Percentiles rank a stretch among this genome's conserved stretches.
phyloP scores from a whole-genome alignment of 2,797 vertebrate species.

The Microhierax caerulescens region DNA sequence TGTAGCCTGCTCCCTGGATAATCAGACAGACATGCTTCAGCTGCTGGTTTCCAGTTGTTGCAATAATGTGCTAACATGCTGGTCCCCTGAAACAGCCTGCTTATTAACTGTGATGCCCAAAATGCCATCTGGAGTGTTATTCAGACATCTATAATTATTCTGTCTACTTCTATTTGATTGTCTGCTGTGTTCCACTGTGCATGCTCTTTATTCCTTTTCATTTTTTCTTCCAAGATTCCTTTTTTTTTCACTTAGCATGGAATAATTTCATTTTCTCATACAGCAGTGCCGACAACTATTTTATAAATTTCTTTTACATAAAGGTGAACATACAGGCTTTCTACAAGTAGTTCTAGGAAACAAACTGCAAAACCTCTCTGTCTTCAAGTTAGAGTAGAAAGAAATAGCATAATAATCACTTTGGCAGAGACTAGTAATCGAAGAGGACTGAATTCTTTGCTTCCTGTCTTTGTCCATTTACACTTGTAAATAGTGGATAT shows the following conservation, averaged over 20 bases:
- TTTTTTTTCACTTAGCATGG: neutral
- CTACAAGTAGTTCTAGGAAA: neutral
- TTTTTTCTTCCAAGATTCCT: neutral
- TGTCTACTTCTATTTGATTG: conserved; percentile 10
- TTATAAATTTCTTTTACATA: neutral
- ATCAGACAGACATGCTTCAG: conserved; percentile 31
- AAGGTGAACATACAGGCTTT: neutral
- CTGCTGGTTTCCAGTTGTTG: conserved; percentile 37
- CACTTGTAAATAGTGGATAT: neutral
- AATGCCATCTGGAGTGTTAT: conserved; percentile 43
- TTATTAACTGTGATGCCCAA: conserved; percentile 51
- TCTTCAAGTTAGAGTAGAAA: neutral
- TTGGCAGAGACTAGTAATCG: neutral
- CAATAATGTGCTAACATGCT: conserved; percentile 36
- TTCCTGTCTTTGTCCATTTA: neutral
- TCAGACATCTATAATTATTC: conserved; percentile 35
- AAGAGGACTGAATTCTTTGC: neutral
- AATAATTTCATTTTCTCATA: neutral
- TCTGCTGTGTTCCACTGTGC: neutral
- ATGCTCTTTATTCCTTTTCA: neutral
- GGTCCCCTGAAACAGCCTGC: conserved; percentile 42
- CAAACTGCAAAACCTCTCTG: neutral
- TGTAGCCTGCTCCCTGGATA: neutral
- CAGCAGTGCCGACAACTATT: neutral
- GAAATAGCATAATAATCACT: neutral